These are phyloP conservation scores for Cisticola juncidis DNA, from an alignment of 2,113 vertebrate species.

Conservation along the genomic window DNA sequence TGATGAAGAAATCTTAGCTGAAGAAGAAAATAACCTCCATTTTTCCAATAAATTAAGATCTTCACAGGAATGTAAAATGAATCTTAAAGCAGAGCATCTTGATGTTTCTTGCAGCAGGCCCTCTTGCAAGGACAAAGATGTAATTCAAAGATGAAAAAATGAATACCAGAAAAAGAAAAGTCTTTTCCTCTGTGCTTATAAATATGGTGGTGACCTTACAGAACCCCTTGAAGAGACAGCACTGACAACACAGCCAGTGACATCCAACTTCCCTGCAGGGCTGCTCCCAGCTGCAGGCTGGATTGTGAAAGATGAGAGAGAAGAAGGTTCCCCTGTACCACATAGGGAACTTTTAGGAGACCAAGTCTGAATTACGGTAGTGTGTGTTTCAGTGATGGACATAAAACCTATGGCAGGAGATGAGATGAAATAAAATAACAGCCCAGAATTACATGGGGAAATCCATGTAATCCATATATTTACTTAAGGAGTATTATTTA, in stretches of 20 bases:
- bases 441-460: background rate
- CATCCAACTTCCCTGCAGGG: constrained; percentile 32
- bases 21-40: constrained; percentile 52
- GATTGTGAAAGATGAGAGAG: background rate
- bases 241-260: background rate
- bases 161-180: background rate
- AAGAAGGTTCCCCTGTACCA: background rate
- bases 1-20: constrained; percentile 31
- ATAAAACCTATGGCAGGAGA: background rate
- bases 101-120: constrained; percentile 2
- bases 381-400: accelerated
- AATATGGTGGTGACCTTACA: background rate
- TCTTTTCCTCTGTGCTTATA: background rate
- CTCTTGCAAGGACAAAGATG: constrained; percentile 34
- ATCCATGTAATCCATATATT: background rate
- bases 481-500: background rate
- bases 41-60: constrained; percentile 46
- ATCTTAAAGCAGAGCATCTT: constrained; percentile 17
- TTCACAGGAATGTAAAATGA: constrained; percentile 12
- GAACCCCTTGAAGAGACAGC: background rate
- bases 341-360: background rate
- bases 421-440: background rate
- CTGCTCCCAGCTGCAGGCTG: background rate
- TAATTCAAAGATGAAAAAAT: constrained; percentile 21
- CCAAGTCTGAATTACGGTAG: background rate